Evolutionary conservation across 1,140 invertebrate genomes (phyloP), one percentile per base, ranked within the genome.

Genomic region (Drosophila ficusphila): DNA sequence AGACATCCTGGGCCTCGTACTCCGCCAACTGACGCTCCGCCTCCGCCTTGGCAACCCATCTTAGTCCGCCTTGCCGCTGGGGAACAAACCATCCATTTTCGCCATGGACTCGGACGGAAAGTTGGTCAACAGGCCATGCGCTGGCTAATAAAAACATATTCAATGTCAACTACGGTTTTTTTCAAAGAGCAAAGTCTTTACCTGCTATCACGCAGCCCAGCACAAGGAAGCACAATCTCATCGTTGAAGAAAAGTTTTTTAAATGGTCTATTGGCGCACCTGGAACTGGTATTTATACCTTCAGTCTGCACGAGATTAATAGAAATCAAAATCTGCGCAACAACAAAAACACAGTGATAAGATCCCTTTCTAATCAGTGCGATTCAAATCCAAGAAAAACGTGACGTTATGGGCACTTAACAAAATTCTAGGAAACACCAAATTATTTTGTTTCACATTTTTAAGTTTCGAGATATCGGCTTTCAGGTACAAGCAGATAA

Each of bases 61-160:
- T 69, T 0, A 69, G 34, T 9, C 27, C 47, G 2, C 64, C 79
- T 2, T 58, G 46, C 25, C 42, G 25, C 7, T 73, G 76, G 6
- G 83, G 83, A 33, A 89, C 83, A 56, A 46, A 68, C 83, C 83
- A 89, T 3, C 83, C 83, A 56, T 89, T 74, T 8, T 31, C 21
- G 14, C 82, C 77, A 8, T 57, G 61, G 6, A 65, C 51, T 6
- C 74, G 48, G 8, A 34, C 23, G 11, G 64, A 33, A n/a, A 41
- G 31, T 4, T 83, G 75, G 33, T 73, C 65, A 23, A 77, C 61
- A 19, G 88, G 79, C 33, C 71, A 42, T 11, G 76, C 73, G 23
- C 54, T 54, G 9, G 46, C 88, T 70, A 11, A 18, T 70, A 11
- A 18, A 56, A 36, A 12, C 21, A 11, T 9, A 39, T 34, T 19